phyloP scores from a whole-genome alignment of 1,140 invertebrate genomes.

The Plectrocnemia conspersa region DNA sequence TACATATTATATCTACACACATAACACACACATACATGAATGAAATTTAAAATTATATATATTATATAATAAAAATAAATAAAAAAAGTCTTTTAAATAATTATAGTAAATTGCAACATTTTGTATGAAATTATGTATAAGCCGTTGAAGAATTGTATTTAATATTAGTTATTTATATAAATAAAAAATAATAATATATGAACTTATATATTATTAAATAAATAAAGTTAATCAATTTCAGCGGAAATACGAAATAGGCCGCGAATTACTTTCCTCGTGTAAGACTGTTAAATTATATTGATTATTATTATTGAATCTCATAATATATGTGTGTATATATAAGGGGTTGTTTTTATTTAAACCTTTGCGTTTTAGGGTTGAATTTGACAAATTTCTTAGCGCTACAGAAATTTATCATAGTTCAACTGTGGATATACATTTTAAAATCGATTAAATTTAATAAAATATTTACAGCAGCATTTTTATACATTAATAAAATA shows the following conservation, averaged over 20 bases:
- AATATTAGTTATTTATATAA: conserved; percentile 15
- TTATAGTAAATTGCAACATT: conserved; percentile 18
- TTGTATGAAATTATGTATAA: conserved; percentile 26
- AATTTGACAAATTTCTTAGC: conserved; percentile 26
- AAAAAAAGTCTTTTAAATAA: conserved; percentile 2
- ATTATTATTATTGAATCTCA: conserved; percentile 22
- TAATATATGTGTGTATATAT: too few relatives aligned
- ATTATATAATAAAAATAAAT: neutral
- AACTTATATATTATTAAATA: conserved; percentile 13
- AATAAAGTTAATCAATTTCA: conserved; percentile 12
- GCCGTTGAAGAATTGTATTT: conserved; percentile 24
- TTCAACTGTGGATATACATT: too few relatives aligned
- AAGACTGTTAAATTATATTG: conserved; percentile 32
- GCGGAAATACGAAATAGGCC: conserved; percentile 20
- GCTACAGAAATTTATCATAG: conserved; percentile 31
- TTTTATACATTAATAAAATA: too few relatives aligned
- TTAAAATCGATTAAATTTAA: too few relatives aligned
- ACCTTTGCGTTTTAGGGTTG: too few relatives aligned
- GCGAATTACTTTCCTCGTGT: conserved; percentile 31
- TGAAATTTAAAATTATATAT: neutral
- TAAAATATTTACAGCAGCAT: too few relatives aligned
- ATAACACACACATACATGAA: neutral
- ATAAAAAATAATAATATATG: conserved; percentile 13
- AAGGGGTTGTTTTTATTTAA: too few relatives aligned
- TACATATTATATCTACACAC: too few relatives aligned